These are phyloP conservation scores for Apotomis capreana DNA, from an alignment of 2,888 invertebrate species.

Conservation along the genomic window DNA sequence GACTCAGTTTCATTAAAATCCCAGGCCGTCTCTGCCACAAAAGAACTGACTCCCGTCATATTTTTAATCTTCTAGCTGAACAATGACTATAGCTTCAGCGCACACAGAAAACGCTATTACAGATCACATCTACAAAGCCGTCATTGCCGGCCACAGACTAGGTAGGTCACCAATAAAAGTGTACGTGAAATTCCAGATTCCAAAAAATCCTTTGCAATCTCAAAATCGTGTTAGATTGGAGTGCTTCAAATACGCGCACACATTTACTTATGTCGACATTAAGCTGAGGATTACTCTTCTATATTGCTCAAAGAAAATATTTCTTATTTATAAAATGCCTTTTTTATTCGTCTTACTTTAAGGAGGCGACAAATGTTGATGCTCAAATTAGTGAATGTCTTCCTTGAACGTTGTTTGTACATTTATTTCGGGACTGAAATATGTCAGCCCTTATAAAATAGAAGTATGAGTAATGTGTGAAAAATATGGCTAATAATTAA, in stretches of 20 bases:
- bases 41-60: slow-evolving; percentile 58
- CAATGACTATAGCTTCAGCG: slow-evolving; percentile 49
- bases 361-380: slow-evolving; percentile 32
- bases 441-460: neutral
- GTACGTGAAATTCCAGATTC: slow-evolving; percentile 7
- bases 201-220: neutral
- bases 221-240: neutral
- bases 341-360: slow-evolving; percentile 26
- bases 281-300: slow-evolving; percentile 42
- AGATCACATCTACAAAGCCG: slow-evolving; percentile 35
- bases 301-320: slow-evolving; percentile 42
- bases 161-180: neutral
- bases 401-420: slow-evolving; percentile 2
- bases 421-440: neutral
- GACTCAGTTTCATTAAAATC: slow-evolving; percentile 63
- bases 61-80: slow-evolving; percentile 65
- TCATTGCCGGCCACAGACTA: slow-evolving; percentile 28
- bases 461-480: neutral
- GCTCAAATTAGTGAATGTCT: slow-evolving; percentile 26
- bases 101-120: slow-evolving; percentile 43
- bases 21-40: slow-evolving; percentile 55
- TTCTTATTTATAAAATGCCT: slow-evolving; percentile 37
- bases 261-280: slow-evolving; percentile 40
- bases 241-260: slow-evolving; percentile 24
- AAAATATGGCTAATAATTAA: slow-evolving; percentile 3